phyloP scores from a whole-genome alignment of 2,113 vertebrate species.

The Aspiorhynchus laticeps region DNA sequence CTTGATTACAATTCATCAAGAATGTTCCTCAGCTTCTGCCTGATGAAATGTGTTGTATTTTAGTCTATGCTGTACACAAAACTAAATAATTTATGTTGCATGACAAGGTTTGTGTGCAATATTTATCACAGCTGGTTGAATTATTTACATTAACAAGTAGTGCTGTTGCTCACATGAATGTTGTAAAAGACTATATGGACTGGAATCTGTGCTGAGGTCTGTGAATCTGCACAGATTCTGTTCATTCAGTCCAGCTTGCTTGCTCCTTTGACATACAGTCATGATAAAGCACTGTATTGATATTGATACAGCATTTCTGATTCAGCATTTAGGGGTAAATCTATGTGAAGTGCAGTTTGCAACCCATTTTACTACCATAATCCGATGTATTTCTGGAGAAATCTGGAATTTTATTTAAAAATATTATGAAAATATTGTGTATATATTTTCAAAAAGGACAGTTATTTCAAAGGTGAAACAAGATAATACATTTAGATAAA shows the following conservation, averaged over 20 bases:
- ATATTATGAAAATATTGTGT: not conserved
- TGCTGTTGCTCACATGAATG: conserved; percentile 14
- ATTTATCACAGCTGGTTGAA: conserved; percentile 45
- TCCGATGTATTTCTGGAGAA: not conserved
- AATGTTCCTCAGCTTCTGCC: not conserved
- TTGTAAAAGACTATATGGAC: conserved; percentile 32
- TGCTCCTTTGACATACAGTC: not conserved
- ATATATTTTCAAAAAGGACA: not conserved
- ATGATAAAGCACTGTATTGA: not conserved
- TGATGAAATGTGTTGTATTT: not conserved
- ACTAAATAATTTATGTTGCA: conserved; percentile 21
- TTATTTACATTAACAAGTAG: conserved; percentile 55
- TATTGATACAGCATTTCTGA: not conserved
- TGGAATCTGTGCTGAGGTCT: conserved; percentile 28
- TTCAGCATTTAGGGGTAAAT: too few relatives aligned
- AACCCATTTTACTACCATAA: too few relatives aligned
- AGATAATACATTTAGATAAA: too few relatives aligned
- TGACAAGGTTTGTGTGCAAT: conserved; percentile 35
- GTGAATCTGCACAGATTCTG: not conserved
- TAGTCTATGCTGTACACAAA: not conserved
- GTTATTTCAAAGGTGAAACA: too few relatives aligned
- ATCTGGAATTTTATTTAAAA: not conserved
- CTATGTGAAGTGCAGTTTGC: too few relatives aligned
- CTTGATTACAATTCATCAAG: not conserved
- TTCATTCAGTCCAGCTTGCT: not conserved